A percentile compares a stretch with the other conserved stretches of the same genome.
Evolutionary conservation across 2,888 invertebrate genomes (phyloP).

Genomic region (Lymantria monacha): DNA sequence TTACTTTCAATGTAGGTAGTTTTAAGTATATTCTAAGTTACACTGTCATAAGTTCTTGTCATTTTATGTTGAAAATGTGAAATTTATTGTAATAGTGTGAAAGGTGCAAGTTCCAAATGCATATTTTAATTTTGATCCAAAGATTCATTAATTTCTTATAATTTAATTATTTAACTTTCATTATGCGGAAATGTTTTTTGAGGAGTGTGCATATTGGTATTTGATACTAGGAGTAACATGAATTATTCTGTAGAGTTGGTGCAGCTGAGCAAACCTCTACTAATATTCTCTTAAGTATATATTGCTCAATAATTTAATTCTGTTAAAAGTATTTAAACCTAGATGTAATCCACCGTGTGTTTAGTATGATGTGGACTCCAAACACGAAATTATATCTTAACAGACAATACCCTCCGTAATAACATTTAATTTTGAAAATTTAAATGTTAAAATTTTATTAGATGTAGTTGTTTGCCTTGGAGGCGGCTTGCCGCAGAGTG

Average conservation of each 20-base stretch:
- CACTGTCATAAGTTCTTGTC: constrained; percentile 67
- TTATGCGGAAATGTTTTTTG: constrained; percentile 73
- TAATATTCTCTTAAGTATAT: constrained; percentile 77
- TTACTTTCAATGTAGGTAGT: constrained; percentile 76
- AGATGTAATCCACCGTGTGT: constrained; percentile 72
- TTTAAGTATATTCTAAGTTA: constrained; percentile 73
- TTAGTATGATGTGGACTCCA: constrained; percentile 67
- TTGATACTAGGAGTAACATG: constrained; percentile 71
- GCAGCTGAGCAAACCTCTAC: constrained; percentile 81
- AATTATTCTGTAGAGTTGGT: constrained; percentile 76
- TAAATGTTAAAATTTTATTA: constrained; percentile 72
- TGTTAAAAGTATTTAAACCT: constrained; percentile 77
- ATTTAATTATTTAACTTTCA: constrained; percentile 61
- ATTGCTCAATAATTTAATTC: constrained; percentile 81
- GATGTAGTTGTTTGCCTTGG: constrained; percentile 76
- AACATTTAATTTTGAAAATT: constrained; percentile 51
- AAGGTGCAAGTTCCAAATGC: constrained; percentile 77
- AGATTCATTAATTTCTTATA: constrained; percentile 73
- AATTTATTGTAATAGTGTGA: constrained; percentile 69
- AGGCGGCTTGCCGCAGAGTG: constrained; percentile 59
- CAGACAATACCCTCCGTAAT: constrained; percentile 81
- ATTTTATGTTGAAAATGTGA: constrained; percentile 68
- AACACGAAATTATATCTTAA: constrained; percentile 74
- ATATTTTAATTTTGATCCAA: constrained; percentile 79
- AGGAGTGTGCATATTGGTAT: constrained; percentile 77